A percentile compares a stretch with the other conserved stretches of the same genome.
phyloP scores from a whole-genome alignment of 2,113 vertebrate species.

The Felis chaus region DNA sequence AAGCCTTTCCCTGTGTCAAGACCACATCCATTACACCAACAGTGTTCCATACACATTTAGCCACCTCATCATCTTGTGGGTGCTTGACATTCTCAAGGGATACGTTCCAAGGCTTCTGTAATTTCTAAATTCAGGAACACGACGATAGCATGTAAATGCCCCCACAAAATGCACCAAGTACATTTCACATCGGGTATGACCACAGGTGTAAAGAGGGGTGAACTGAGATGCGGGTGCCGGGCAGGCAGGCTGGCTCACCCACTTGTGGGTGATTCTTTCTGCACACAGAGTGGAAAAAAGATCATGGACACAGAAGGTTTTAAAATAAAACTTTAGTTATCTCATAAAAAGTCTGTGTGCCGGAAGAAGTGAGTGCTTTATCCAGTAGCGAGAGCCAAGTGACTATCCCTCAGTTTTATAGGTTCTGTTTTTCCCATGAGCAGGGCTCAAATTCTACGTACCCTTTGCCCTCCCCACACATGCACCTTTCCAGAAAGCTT shows the following conservation, averaged over 20 bases:
- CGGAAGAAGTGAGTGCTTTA: background rate
- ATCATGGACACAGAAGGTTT: background rate
- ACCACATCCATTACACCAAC: background rate
- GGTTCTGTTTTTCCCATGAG: background rate
- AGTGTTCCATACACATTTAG: background rate
- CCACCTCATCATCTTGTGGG: background rate
- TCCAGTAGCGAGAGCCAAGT: background rate
- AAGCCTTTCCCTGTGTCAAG: background rate
- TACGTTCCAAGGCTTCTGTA: background rate
- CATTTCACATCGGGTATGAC: background rate
- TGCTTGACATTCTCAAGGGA: background rate
- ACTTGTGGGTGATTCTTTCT: background rate
- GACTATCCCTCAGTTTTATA: background rate
- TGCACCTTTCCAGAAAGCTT: background rate
- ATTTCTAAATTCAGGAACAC: background rate
- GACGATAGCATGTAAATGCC: background rate
- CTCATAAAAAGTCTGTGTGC: background rate
- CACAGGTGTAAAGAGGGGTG: too few relatives aligned
- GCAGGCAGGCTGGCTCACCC: too few relatives aligned
- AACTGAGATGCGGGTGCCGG: background rate
- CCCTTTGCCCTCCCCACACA: background rate
- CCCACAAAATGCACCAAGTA: background rate
- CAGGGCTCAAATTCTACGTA: background rate
- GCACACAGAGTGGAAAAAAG: background rate
- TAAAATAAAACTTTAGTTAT: background rate